phyloP scores from a whole-genome alignment of 2,113 vertebrate genomes.

The Desmodus rotundus region DNA sequence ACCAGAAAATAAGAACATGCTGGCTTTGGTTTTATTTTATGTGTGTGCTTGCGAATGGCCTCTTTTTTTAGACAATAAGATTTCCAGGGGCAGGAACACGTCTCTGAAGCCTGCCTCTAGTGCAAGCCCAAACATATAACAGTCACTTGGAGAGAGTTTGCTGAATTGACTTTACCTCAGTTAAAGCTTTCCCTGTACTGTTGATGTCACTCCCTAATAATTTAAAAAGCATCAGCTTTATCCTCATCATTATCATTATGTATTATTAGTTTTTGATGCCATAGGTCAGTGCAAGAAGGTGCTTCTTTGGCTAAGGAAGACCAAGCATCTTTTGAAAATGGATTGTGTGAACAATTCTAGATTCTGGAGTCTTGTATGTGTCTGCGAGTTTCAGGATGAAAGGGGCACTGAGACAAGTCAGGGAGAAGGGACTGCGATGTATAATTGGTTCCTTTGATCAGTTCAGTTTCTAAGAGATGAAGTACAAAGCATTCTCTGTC shows the following conservation, averaged over 20 bases:
- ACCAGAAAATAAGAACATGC: conserved; percentile 76
- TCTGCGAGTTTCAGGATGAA: background rate
- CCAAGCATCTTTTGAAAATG: background rate
- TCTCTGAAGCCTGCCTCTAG: background rate
- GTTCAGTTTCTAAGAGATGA: background rate
- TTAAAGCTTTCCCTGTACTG: conserved; percentile 19
- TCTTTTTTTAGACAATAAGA: conserved; percentile 20
- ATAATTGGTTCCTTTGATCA: conserved; percentile 30
- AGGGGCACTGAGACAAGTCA: background rate
- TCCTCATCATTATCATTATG: background rate
- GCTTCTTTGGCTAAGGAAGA: conserved; percentile 44
- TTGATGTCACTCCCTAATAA: background rate
- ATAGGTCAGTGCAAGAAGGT: background rate
- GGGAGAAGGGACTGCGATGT: background rate
- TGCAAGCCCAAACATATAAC: background rate
- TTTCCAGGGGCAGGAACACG: background rate
- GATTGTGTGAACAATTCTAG: background rate
- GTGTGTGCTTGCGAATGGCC: conserved; percentile 44
- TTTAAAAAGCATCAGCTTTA: background rate
- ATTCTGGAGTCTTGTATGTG: background rate
- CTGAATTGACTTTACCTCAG: background rate
- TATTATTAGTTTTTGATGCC: background rate
- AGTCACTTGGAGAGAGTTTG: background rate
- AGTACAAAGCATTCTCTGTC: background rate
- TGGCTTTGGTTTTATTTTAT: conserved; percentile 58